Percentiles rank a stretch among this genome's conserved stretches.
Conservation (phyloP, 2,113 vertebrate genomes). For the Atlantisia rogersi region DNA sequence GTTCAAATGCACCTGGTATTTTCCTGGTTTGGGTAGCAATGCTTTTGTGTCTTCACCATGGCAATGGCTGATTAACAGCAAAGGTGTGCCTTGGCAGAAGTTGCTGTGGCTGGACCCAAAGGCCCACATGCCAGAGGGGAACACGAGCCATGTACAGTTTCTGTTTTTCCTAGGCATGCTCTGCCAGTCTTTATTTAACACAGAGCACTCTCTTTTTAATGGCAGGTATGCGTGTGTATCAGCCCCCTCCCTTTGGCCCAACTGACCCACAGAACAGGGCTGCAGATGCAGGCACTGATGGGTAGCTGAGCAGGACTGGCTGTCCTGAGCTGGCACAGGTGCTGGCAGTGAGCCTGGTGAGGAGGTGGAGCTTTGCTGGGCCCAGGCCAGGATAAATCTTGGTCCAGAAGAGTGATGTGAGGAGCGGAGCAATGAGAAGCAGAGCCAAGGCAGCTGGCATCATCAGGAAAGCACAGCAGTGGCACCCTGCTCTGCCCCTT, state of each 20-base stretch:
- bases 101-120: not conserved
- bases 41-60: not conserved
- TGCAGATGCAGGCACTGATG: not conserved
- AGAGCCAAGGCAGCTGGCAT: not conserved
- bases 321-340: not conserved
- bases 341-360: rapidly evolving
- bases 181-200: not conserved
- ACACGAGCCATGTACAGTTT: rapidly evolving
- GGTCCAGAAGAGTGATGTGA: rapidly evolving
- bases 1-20: not conserved
- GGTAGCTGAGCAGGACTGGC: too few species aligned
- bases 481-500: rapidly evolving
- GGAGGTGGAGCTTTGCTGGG: not conserved
- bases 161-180: not conserved
- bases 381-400: not conserved
- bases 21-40: too few species aligned
- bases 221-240: not conserved
- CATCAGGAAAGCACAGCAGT: not conserved
- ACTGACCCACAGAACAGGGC: not conserved
- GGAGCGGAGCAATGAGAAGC: rapidly evolving
- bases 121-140: not conserved
- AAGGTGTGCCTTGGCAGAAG: not conserved
- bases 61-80: not conserved
- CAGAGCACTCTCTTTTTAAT: not conserved
- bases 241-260: not conserved